These are phyloP conservation scores for Jordanella pulchra DNA, from an alignment of 2,797 vertebrate genomes.

Conservation along the genomic window DNA sequence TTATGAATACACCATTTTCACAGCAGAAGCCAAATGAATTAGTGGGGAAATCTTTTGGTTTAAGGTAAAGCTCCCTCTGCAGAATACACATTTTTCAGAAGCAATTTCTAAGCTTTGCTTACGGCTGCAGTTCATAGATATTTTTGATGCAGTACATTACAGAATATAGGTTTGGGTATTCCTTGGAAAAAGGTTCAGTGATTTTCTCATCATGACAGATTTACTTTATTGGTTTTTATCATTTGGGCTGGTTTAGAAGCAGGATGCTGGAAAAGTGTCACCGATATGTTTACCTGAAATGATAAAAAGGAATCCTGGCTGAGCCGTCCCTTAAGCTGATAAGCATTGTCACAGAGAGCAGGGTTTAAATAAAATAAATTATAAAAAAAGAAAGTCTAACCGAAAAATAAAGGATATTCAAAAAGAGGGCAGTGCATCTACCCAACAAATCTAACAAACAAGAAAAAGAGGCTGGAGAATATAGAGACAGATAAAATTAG, in stretches of 20 bases:
- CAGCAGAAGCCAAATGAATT: neutral
- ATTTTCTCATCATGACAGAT: neutral
- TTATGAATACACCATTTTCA: neutral
- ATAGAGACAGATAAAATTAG: neutral
- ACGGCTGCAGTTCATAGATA: neutral
- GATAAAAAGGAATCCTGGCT: neutral
- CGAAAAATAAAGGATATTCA: neutral
- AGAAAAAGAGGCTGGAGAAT: neutral
- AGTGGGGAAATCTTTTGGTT: neutral
- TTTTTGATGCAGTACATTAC: neutral
- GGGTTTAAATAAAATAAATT: neutral
- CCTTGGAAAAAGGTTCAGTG: neutral
- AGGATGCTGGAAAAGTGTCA: neutral
- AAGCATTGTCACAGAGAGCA: neutral
- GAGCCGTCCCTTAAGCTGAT: neutral
- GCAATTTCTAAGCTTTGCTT: neutral
- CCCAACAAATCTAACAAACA: neutral
- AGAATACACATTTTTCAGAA: neutral
- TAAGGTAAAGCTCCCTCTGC: neutral
- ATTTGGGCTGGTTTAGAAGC: neutral
- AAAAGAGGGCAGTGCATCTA: neutral
- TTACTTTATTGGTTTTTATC: neutral
- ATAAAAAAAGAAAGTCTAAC: neutral
- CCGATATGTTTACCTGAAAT: constrained; percentile 5
- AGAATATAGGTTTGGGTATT: neutral